Evolutionary conservation across 2,113 vertebrate species (phyloP), one percentile per base, ranked within the genome.

Genomic region (Burhinus bistriatus): DNA sequence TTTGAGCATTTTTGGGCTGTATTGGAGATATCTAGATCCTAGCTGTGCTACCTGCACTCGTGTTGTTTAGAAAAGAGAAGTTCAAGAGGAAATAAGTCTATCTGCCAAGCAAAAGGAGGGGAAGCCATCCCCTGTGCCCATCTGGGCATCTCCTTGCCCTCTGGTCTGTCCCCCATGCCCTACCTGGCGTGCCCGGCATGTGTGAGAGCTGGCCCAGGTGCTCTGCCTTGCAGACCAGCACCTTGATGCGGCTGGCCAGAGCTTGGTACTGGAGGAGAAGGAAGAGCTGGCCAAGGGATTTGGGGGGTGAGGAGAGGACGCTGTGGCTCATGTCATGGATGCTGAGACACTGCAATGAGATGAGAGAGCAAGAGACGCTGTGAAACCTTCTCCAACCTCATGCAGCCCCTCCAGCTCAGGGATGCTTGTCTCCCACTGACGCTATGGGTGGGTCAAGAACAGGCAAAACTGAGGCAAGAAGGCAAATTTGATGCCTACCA

Each of bases 231-330:
- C 97, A 92, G 21, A 99, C 97, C 98, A 99, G 98, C 92, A 99
- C 98, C 95, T 99, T 99, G 94, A 99, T 98, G 40, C 98, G 97
- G 57, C 97, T 97, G 58, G 98, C 98, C 21, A 82, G 54, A 1
- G 96, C 95, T 97, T 99, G 99, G 89, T 98, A 98, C 97, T 99
- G 99, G 69, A 99, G 98, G 83, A 99, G 97, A 86, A 99, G 95
- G 64, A 98, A 98, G 51, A 99, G 97, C 75, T 98, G 98, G 12
- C 98, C 98, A n/a, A 97, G 78, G 68, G 92, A 44, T 22, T 91
- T 91, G 7, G 94, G 86, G 11, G 65, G 66, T 5, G 81, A 93
- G 11, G 95, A 51, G 1, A 72, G 91, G 38, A 91, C 45, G 6
- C 96, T 94, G 66, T 10, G 29, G 54, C 94, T 91, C 1, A 64